phyloP scores from a whole-genome alignment of 2,113 vertebrate species.

The Arizona elegans region DNA sequence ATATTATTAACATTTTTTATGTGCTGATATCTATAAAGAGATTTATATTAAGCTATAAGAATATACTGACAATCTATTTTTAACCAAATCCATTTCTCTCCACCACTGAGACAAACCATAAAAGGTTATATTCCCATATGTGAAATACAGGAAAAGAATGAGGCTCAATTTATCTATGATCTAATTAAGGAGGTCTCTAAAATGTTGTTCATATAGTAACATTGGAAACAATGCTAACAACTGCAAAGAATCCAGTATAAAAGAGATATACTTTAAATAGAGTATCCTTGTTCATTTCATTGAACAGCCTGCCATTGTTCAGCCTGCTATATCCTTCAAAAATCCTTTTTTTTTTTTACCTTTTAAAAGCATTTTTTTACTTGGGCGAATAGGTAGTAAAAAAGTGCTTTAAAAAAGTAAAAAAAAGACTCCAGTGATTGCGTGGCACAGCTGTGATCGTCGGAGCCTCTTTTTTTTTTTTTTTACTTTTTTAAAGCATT shows the following conservation, averaged over 20 bases:
- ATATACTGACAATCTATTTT: neutral
- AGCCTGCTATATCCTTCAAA: neutral
- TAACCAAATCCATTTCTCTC: neutral
- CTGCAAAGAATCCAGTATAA: neutral
- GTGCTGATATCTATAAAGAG: neutral
- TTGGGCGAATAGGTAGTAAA: too few relatives aligned
- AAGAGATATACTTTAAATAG: neutral
- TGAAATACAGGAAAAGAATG: neutral
- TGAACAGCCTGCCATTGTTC: neutral
- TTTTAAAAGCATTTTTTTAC: too few relatives aligned
- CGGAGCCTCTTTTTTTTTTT: too few relatives aligned
- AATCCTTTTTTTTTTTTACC: too few relatives aligned
- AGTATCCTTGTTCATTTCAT: neutral
- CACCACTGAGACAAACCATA: neutral
- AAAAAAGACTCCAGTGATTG: neutral
- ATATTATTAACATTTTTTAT: neutral
- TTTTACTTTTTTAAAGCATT: too few relatives aligned
- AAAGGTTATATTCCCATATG: neutral
- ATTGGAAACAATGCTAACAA: neutral
- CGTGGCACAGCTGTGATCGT: too few relatives aligned
- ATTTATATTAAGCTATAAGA: neutral
- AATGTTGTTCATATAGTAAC: neutral
- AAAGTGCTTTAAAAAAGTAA: too few relatives aligned
- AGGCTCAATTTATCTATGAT: neutral
- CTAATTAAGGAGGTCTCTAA: neutral